phyloP scores from a whole-genome alignment of 2,113 vertebrate genomes.

The Labrus mixtus region DNA sequence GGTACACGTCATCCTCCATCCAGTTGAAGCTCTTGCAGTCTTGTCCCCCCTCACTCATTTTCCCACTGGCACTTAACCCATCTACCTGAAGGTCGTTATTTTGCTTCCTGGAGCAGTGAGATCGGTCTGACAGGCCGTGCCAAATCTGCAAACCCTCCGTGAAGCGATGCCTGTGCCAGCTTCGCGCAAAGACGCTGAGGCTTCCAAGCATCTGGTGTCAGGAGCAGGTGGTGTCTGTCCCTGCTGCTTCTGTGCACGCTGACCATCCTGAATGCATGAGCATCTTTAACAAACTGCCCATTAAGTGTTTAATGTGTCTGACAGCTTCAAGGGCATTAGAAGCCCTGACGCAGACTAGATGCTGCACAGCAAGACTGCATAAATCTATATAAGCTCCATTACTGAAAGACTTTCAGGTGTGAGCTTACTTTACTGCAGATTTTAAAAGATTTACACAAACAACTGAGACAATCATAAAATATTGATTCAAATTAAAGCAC shows the following conservation, averaged over 20 bases:
- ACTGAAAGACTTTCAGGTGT: conserved; percentile 39
- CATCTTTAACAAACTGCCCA: conserved; percentile 67
- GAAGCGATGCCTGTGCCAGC: conserved; percentile 23
- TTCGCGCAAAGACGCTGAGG: conserved; percentile 38
- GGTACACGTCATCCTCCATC: not conserved
- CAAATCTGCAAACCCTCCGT: conserved; percentile 28
- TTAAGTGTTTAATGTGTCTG: conserved; percentile 70
- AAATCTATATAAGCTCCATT: conserved; percentile 63
- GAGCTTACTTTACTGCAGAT: conserved; percentile 19
- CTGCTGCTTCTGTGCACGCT: conserved; percentile 18
- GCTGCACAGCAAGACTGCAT: conserved; percentile 37
- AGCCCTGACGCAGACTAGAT: conserved; percentile 52
- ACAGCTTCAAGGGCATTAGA: conserved; percentile 68
- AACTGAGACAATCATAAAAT: conserved; percentile 43
- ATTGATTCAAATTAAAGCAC: conserved; percentile 52
- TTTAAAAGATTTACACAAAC: conserved; percentile 38
- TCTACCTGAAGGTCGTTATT: conserved; percentile 48
- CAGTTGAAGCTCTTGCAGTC: conserved; percentile 15
- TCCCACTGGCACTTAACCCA: conserved; percentile 11
- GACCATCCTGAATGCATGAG: conserved; percentile 40
- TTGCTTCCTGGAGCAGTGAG: conserved; percentile 20
- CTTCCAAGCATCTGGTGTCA: conserved; percentile 28
- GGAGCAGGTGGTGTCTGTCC: conserved; percentile 11
- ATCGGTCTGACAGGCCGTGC: conserved; percentile 16
- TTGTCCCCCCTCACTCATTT: not conserved